A percentile compares a stretch with the other conserved stretches of the same genome.
Conservation (phyloP, 2,888 invertebrate genomes). For the Rapana venosa region DNA sequence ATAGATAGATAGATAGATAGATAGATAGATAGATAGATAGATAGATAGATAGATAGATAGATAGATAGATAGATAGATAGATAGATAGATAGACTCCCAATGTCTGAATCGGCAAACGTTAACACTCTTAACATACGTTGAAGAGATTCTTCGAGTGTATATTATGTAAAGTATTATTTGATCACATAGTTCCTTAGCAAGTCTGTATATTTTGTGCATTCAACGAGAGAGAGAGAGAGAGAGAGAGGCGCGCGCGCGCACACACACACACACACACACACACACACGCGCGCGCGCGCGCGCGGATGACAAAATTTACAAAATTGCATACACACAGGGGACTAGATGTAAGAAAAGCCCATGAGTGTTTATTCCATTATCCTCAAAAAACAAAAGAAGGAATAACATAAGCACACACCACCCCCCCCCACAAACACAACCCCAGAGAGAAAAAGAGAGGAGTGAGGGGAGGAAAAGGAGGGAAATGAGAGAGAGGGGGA, state of each 20-base stretch:
- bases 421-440: background rate
- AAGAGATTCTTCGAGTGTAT: too few relatives aligned
- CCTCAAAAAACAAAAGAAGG: too few relatives aligned
- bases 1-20: too few relatives aligned
- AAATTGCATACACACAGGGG: background rate
- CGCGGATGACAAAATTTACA: background rate
- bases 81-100: background rate
- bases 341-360: background rate
- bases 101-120: too few relatives aligned
- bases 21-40: too few relatives aligned
- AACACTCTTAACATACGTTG: too few relatives aligned
- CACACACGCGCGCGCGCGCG: slow-evolving; percentile 2
- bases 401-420: background rate
- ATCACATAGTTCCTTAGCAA: too few relatives aligned
- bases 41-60: too few relatives aligned
- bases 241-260: background rate
- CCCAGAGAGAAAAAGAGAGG: background rate
- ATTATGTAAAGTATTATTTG: too few relatives aligned
- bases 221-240: background rate
- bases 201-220: too few relatives aligned
- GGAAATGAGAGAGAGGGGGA: background rate
- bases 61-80: background rate
- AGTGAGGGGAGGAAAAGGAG: background rate
- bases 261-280: slow-evolving; percentile 19
- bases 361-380: too few relatives aligned